These are phyloP conservation scores for Seira sanloemensis DNA, from an alignment of 2,888 invertebrate species.

Conservation along the genomic window DNA sequence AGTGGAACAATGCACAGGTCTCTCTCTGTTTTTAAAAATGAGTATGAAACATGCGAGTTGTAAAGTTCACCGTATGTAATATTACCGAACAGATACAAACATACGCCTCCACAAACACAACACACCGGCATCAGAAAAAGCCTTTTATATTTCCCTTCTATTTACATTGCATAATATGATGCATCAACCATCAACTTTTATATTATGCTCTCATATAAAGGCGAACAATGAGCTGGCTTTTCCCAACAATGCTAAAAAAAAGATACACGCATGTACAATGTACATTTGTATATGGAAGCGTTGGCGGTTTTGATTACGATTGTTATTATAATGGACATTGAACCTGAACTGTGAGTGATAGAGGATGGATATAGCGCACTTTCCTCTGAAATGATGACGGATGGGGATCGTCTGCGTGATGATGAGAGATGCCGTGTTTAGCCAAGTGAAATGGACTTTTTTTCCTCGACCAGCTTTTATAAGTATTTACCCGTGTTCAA, in stretches of 20 bases:
- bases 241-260: conserved; percentile 1
- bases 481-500: too few species aligned
- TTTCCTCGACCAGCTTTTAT: too few species aligned
- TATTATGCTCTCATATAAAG: too few species aligned
- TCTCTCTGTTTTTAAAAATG: not conserved
- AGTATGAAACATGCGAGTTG: not conserved
- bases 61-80: not conserved
- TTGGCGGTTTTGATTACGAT: conserved; percentile 37
- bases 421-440: conserved; percentile 10
- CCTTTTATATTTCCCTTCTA: not conserved
- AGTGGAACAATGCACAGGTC: not conserved
- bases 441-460: too few species aligned
- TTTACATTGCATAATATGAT: not conserved
- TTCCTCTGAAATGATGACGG: conserved; percentile 20
- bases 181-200: not conserved
- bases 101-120: not conserved
- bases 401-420: not conserved
- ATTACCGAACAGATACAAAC: too few species aligned
- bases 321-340: conserved; percentile 46
- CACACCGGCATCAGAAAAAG: too few species aligned
- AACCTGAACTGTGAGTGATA: conserved; percentile 42
- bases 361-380: too few species aligned
- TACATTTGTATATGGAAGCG: conserved; percentile 19
- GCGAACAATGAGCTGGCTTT: not conserved
- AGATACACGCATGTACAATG: not conserved